Conservation (phyloP, 2,888 invertebrate genomes). For the Ornithoptera alexandrae region DNA sequence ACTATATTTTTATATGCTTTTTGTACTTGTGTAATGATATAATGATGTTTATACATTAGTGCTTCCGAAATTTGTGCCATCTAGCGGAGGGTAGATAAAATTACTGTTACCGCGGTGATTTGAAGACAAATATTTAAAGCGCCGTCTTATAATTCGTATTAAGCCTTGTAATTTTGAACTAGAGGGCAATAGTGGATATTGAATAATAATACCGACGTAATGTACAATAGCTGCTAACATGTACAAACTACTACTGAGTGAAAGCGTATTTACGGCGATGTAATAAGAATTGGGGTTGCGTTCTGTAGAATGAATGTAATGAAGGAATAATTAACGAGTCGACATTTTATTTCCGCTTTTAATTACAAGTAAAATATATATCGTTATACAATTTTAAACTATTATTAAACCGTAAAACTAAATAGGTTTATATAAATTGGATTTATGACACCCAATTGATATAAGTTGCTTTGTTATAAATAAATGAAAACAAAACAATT, state of each 20-base stretch:
- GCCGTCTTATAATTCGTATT: conserved; percentile 14
- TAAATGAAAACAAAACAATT: neutral
- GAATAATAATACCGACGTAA: conserved; percentile 10
- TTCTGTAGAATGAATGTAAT: conserved; percentile 21
- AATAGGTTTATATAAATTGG: neutral
- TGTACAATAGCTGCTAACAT: neutral
- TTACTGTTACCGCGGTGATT: neutral
- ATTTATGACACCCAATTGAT: neutral
- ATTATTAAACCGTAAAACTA: neutral
- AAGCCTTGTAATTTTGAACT: neutral
- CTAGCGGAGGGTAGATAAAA: conserved; percentile 3
- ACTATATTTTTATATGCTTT: too few species aligned
- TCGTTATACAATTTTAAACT: neutral
- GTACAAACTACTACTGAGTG: conserved; percentile 6
- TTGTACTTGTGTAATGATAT: too few species aligned
- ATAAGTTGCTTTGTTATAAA: neutral
- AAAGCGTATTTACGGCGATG: conserved; percentile 10
- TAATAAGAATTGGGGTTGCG: conserved; percentile 6
- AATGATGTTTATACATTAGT: neutral
- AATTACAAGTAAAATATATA: neutral
- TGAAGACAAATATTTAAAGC: neutral
- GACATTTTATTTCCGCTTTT: neutral
- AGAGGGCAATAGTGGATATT: conserved; percentile 14
- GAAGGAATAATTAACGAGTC: neutral
- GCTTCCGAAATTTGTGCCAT: conserved; percentile 8